These are phyloP conservation scores for Seriola quinqueradiata DNA, from an alignment of 2,113 vertebrate species.

Conservation along the genomic window DNA sequence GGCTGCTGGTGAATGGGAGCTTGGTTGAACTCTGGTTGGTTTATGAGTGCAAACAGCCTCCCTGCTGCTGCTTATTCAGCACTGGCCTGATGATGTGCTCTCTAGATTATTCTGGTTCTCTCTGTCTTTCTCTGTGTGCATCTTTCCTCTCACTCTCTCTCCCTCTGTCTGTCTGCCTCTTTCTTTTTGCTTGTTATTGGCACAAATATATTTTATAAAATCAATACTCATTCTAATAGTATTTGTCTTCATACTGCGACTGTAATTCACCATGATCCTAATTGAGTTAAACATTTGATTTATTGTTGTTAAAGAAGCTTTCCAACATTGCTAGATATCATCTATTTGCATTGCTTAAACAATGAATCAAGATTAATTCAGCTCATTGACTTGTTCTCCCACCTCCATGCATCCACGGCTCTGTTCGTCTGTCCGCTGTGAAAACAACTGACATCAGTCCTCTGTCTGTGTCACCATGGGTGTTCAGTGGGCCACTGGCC, in stretches of 20 bases:
- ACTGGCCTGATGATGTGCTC: constrained; percentile 29
- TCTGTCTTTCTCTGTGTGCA: constrained; percentile 18
- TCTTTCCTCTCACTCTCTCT: background rate
- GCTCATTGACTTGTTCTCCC: constrained; percentile 26
- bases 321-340: constrained; percentile 1
- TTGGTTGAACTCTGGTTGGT: constrained; percentile 31
- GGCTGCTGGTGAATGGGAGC: constrained; percentile 38
- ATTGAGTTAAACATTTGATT: constrained; percentile 3
- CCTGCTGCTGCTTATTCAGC: constrained; percentile 71
- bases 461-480: constrained; percentile 49
- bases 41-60: constrained; percentile 34
- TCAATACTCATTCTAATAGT: background rate
- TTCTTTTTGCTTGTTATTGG: background rate
- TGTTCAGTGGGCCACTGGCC: constrained; percentile 67
- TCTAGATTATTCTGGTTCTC: constrained; percentile 45
- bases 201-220: background rate
- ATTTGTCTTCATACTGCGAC: background rate
- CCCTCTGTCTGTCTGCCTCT: background rate
- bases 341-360: constrained; percentile 9
- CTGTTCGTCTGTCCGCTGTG: constrained; percentile 39
- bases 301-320: background rate
- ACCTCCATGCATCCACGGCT: constrained; percentile 32
- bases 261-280: background rate
- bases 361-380: constrained; percentile 33
- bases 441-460: constrained; percentile 82